Conservation (phyloP, 2,888 invertebrate species). For the Aspidiotus destructor region DNA sequence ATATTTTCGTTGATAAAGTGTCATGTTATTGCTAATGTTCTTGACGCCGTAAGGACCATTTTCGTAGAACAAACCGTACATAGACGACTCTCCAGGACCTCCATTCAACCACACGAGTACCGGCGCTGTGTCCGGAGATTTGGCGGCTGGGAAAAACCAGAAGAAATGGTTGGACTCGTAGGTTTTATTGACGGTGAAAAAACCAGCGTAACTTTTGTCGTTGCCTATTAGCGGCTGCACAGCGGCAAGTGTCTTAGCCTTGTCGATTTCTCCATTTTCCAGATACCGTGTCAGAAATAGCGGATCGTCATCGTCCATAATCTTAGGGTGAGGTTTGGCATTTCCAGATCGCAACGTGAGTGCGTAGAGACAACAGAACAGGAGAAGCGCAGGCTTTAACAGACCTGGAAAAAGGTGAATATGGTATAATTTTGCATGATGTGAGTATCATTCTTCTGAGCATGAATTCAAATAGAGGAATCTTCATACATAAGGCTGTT, state of each 20-base stretch:
- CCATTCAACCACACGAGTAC: constrained; percentile 38
- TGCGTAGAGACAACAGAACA: too few relatives aligned
- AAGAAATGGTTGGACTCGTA: constrained; percentile 44
- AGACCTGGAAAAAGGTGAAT: too few relatives aligned
- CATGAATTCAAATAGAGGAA: too few relatives aligned
- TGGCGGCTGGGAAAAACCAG: constrained; percentile 42
- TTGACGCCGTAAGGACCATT: constrained; percentile 41
- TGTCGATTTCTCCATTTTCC: constrained; percentile 57
- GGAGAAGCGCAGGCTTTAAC: too few relatives aligned
- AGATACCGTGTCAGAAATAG: constrained; percentile 41
- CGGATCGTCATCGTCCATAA: not conserved
- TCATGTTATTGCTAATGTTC: not conserved
- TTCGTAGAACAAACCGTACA: constrained; percentile 40
- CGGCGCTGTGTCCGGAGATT: constrained; percentile 37
- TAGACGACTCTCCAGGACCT: constrained; percentile 38
- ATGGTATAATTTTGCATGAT: too few relatives aligned
- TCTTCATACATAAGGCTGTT: too few relatives aligned
- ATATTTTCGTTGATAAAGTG: constrained; percentile 53
- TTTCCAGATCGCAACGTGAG: too few relatives aligned
- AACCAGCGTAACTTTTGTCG: constrained; percentile 40
- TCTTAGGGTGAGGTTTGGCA: too few relatives aligned
- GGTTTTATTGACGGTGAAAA: constrained; percentile 44
- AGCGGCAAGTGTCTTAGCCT: constrained; percentile 46
- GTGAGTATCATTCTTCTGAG: too few relatives aligned
- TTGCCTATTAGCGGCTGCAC: constrained; percentile 21